A percentile compares a stretch with the other conserved stretches of the same genome.
phyloP scores from a whole-genome alignment of 2,797 vertebrate species.

The Babyrousa celebensis region DNA sequence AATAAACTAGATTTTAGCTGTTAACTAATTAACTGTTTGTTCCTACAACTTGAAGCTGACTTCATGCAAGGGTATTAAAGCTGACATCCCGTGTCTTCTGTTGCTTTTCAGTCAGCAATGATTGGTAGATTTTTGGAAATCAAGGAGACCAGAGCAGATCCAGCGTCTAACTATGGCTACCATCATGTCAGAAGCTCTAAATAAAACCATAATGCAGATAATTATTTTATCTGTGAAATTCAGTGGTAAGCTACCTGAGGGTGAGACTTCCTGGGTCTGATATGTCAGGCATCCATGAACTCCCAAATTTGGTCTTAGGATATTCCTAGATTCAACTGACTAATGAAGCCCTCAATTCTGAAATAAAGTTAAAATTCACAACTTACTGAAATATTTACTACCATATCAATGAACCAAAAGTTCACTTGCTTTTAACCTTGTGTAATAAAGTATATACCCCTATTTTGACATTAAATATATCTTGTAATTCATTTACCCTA shows the following conservation, averaged over 20 bases:
- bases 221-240: background rate
- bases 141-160: background rate
- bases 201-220: background rate
- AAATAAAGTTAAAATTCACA: constrained; percentile 38
- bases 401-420: background rate
- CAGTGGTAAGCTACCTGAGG: background rate
- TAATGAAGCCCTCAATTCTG: background rate
- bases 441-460: background rate
- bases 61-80: background rate
- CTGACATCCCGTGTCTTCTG: background rate
- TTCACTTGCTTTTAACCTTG: background rate
- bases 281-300: background rate
- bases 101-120: background rate
- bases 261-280: background rate
- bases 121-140: background rate
- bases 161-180: background rate
- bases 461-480: background rate
- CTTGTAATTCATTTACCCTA: background rate
- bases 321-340: constrained; percentile 35
- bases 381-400: background rate
- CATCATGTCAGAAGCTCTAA: background rate
- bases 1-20: background rate
- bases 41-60: background rate
- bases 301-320: background rate
- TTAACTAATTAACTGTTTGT: background rate